Evolutionary conservation across 2,113 vertebrate genomes (phyloP).

Genomic region (Charina bottae): DNA sequence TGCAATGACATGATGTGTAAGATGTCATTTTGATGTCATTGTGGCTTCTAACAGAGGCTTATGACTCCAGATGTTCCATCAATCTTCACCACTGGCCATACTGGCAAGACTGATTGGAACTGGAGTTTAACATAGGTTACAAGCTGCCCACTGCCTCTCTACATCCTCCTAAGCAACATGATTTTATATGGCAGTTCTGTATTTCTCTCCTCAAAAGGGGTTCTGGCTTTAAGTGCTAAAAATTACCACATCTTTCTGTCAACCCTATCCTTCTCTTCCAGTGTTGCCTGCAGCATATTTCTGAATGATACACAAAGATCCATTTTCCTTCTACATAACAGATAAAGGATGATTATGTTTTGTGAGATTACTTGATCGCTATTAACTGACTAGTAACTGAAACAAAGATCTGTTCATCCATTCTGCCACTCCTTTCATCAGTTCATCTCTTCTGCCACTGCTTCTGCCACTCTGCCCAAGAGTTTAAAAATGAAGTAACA

Average conservation of each 20-base stretch:
- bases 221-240: conserved; percentile 5
- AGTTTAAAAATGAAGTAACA: neutral
- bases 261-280: neutral
- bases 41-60: neutral
- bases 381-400: conserved; percentile 19
- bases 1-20: neutral
- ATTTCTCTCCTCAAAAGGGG: conserved; percentile 4
- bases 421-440: neutral
- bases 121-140: neutral
- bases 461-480: neutral
- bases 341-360: conserved; percentile 2
- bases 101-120: neutral
- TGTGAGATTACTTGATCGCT: conserved; percentile 1
- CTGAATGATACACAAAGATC: neutral
- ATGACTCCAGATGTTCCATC: neutral
- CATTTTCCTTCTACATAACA: neutral
- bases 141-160: neutral
- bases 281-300: conserved; percentile 18
- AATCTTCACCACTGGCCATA: neutral
- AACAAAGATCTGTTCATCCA: neutral
- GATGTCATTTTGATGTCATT: neutral
- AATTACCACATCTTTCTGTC: neutral
- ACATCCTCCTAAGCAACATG: neutral
- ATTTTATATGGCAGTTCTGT: neutral
- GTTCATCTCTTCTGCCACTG: neutral